These are phyloP conservation scores for Pogonophryne albipinna DNA, from an alignment of 2,797 vertebrate genomes.

Conservation along the genomic window DNA sequence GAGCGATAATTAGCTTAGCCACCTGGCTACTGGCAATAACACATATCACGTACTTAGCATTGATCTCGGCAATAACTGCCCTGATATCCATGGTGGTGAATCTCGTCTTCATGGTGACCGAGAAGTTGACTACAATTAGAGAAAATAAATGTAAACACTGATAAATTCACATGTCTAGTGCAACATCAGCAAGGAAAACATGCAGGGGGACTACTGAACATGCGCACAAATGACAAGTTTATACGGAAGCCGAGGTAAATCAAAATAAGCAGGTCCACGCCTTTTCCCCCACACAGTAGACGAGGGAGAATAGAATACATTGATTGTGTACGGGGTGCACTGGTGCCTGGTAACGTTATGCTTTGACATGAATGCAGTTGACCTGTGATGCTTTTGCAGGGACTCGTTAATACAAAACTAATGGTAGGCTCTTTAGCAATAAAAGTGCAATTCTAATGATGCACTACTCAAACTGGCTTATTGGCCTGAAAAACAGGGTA, in stretches of 20 bases:
- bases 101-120: slow-evolving; percentile 90
- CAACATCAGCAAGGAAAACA: slow-evolving; percentile 25
- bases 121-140: background rate
- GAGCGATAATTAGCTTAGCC: slow-evolving; percentile 46
- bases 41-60: slow-evolving; percentile 85
- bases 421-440: slow-evolving; percentile 43
- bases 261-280: slow-evolving; percentile 44
- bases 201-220: slow-evolving; percentile 25
- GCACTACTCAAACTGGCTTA: slow-evolving; percentile 83
- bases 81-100: slow-evolving; percentile 94
- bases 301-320: slow-evolving; percentile 25
- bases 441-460: slow-evolving; percentile 69
- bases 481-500: slow-evolving; percentile 80
- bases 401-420: slow-evolving; percentile 14
- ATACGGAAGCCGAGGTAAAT: slow-evolving; percentile 68
- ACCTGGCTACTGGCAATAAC: background rate
- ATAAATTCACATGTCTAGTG: slow-evolving; percentile 40
- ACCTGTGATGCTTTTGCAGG: slow-evolving; percentile 19
- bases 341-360: slow-evolving; percentile 45
- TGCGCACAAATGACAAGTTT: slow-evolving; percentile 22
- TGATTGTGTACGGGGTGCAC: slow-evolving; percentile 41
- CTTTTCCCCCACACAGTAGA: slow-evolving; percentile 32
- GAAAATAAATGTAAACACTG: background rate
- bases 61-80: slow-evolving; percentile 92
- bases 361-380: slow-evolving; percentile 34